phyloP scores from a whole-genome alignment of 2,113 vertebrate species.

The Crotophaga sulcirostris region DNA sequence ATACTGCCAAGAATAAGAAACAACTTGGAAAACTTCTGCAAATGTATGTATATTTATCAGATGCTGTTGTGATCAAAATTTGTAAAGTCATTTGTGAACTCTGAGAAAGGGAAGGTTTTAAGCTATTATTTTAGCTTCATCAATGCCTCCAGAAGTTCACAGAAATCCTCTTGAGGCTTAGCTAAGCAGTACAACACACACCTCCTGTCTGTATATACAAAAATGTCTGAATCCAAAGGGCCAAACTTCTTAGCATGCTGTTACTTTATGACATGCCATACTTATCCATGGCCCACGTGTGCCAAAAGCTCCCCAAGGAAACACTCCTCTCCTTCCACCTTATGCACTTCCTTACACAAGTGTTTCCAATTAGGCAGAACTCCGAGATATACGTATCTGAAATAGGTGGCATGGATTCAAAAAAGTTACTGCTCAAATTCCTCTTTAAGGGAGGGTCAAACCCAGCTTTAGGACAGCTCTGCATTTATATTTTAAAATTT shows the following conservation, averaged over 20 bases:
- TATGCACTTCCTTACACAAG: background rate
- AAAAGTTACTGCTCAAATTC: background rate
- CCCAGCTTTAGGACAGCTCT: background rate
- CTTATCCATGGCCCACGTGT: accelerated
- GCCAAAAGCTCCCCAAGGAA: background rate
- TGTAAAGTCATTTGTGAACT: background rate
- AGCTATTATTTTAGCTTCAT: background rate
- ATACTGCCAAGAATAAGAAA: background rate
- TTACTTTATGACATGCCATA: background rate
- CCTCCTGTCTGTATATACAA: background rate
- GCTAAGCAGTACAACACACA: background rate
- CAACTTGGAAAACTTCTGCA: background rate
- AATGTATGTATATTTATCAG: background rate
- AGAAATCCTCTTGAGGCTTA: background rate
- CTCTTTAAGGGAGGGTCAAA: background rate
- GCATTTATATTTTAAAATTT: background rate
- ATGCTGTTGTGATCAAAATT: background rate
- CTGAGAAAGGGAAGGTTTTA: background rate
- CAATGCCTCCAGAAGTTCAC: background rate
- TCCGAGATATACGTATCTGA: background rate
- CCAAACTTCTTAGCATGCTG: background rate
- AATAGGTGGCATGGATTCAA: background rate
- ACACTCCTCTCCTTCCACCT: background rate
- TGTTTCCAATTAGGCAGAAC: background rate
- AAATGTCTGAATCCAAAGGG: background rate